A percentile compares a stretch with the other conserved stretches of the same genome.
Evolutionary conservation across 1,140 invertebrate species (phyloP).

Genomic region (Drosophila dunni): DNA sequence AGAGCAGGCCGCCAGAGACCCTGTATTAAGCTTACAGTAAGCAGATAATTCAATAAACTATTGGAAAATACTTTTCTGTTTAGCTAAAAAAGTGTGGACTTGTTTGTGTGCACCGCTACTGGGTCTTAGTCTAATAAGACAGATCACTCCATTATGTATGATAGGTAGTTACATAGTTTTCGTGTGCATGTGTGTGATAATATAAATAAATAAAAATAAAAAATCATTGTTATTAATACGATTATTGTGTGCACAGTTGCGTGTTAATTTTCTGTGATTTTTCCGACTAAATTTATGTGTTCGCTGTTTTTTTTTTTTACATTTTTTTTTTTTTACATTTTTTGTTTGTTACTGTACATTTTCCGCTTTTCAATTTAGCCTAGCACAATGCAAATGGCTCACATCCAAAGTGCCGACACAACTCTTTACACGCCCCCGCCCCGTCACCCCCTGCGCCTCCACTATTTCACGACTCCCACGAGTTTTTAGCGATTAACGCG

Average conservation of each 20-base stretch:
- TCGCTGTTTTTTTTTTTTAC: slow-evolving; percentile 25
- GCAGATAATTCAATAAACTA: not conserved
- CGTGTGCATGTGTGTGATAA: slow-evolving; percentile 12
- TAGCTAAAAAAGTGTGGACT: too few relatives aligned
- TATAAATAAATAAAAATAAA: slow-evolving; percentile 28
- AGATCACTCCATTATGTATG: not conserved
- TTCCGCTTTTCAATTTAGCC: slow-evolving; percentile 50
- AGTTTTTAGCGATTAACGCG: not conserved
- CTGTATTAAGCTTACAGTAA: too few relatives aligned
- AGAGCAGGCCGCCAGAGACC: too few relatives aligned
- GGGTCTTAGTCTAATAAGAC: too few relatives aligned
- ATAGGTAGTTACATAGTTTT: not conserved
- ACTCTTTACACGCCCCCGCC: not conserved
- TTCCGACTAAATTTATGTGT: slow-evolving; percentile 39
- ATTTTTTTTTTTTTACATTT: slow-evolving; percentile 13
- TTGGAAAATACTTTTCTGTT: too few relatives aligned
- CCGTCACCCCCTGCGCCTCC: not conserved
- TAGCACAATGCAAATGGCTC: slow-evolving; percentile 59
- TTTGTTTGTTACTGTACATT: not conserved
- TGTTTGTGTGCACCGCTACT: too few relatives aligned
- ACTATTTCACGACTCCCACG: slow-evolving; percentile 4
- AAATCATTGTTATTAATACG: slow-evolving; percentile 81
- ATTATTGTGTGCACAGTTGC: slow-evolving; percentile 83
- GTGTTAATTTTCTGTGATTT: slow-evolving; percentile 81
- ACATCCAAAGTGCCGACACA: slow-evolving; percentile 25